Conservation (phyloP, 2,113 vertebrate genomes). For the Boulengeromyrus knoepffleri region DNA sequence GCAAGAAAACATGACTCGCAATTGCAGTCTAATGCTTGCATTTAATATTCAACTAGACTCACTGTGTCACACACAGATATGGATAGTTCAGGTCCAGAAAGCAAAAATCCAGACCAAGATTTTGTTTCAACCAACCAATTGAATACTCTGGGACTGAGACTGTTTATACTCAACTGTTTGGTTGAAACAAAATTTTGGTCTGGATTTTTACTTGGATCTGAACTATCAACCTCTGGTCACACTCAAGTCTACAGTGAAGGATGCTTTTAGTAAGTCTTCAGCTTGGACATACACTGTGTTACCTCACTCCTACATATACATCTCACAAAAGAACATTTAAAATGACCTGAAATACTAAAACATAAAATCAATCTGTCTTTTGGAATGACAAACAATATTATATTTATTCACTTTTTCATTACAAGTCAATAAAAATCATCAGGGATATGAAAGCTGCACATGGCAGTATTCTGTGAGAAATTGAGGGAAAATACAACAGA, state of each 20-base stretch:
- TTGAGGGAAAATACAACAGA: background rate
- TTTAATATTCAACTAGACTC: background rate
- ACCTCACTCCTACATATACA: background rate
- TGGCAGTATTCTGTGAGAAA: background rate
- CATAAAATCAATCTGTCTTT: background rate
- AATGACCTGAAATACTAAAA: background rate
- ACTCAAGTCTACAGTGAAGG: background rate
- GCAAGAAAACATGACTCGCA: background rate
- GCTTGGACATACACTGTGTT: background rate
- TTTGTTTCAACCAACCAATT: background rate
- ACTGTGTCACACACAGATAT: background rate
- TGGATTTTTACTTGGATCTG: background rate
- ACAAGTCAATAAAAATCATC: background rate
- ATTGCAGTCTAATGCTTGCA: background rate
- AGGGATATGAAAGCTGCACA: background rate
- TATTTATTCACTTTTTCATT: background rate
- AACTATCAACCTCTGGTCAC: background rate
- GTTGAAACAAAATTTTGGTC: background rate
- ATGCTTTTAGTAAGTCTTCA: background rate
- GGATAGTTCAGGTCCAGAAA: background rate
- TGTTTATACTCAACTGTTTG: background rate
- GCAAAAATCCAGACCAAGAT: background rate
- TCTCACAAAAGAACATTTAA: background rate
- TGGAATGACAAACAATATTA: background rate
- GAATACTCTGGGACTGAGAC: background rate